Conservation (phyloP, 1,140 invertebrate species). For the Dysdera silvatica region DNA sequence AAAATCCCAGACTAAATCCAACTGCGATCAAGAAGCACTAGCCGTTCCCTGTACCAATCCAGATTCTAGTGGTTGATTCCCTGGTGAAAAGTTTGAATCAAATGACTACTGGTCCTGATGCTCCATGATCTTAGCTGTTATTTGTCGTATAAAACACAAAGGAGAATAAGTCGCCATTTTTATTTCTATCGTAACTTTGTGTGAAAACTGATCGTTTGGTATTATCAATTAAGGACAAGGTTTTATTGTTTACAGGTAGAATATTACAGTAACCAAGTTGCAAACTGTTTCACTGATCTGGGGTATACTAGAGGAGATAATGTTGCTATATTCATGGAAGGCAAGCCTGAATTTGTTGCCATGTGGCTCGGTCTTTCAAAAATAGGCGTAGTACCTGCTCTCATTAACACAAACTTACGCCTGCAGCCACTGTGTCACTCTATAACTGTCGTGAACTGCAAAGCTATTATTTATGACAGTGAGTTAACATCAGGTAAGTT, state of each 20-base stretch:
- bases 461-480: constrained; percentile 36
- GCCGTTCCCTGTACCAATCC: too few relatives aligned
- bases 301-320: constrained; percentile 64
- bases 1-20: too few relatives aligned
- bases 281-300: constrained; percentile 61
- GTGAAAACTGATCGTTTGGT: neutral
- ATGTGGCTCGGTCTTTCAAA: constrained; percentile 72
- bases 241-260: constrained; percentile 47
- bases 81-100: neutral
- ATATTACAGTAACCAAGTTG: constrained; percentile 65
- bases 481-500: constrained; percentile 37
- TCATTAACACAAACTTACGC: constrained; percentile 40
- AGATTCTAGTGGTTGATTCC: neutral
- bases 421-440: constrained; percentile 37
- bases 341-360: constrained; percentile 67
- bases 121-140: too few relatives aligned
- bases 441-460: constrained; percentile 37
- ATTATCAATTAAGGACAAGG: too few relatives aligned
- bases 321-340: constrained; percentile 78
- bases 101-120: neutral
- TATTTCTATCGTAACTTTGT: neutral
- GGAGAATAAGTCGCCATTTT: neutral
- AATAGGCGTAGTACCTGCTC: constrained; percentile 40
- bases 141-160: neutral
- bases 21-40: too few relatives aligned